Conservation (phyloP, 1,140 invertebrate species). For the Augochlora pura region DNA sequence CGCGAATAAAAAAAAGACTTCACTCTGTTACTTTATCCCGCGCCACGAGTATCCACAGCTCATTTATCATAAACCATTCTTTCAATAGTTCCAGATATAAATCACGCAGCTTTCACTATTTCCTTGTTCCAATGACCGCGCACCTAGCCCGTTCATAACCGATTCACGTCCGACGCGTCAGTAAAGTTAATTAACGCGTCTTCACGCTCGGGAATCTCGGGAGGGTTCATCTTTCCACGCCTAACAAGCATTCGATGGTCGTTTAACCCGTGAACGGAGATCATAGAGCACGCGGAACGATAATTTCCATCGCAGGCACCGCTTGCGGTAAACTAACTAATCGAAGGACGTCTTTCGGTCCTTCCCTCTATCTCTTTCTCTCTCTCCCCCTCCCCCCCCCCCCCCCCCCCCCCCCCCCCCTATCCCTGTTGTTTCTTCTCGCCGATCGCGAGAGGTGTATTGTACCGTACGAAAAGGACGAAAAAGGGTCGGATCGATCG, state of each 20-base stretch:
- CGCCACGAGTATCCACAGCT: no score
- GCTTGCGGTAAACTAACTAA: conserved; percentile 54
- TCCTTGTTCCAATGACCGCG: no score
- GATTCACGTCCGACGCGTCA: neutral
- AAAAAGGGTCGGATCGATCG: conserved; percentile 47
- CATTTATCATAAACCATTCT: no score
- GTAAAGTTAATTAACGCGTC: conserved; percentile 11
- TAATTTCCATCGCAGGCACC: conserved; percentile 52
- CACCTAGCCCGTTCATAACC: neutral
- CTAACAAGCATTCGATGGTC: conserved; percentile 10
- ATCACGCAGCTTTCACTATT: neutral
- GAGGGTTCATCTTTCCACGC: neutral
- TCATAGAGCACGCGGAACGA: conserved; percentile 51
- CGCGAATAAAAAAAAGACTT: no score
- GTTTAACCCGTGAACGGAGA: conserved; percentile 6
- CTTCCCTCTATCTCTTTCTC: neutral
- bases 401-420: no score
- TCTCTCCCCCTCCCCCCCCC: neutral
- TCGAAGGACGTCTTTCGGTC: neutral
- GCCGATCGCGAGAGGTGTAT: neutral
- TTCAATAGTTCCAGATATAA: no score
- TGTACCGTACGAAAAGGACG: conserved; percentile 25
- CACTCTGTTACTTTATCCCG: no score
- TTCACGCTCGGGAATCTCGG: neutral
- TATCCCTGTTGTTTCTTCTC: no score